A percentile compares a stretch with the other conserved stretches of the same genome.
Evolutionary conservation across 2,888 invertebrate species (phyloP).

Genomic region (Linnaemya vulpina): DNA sequence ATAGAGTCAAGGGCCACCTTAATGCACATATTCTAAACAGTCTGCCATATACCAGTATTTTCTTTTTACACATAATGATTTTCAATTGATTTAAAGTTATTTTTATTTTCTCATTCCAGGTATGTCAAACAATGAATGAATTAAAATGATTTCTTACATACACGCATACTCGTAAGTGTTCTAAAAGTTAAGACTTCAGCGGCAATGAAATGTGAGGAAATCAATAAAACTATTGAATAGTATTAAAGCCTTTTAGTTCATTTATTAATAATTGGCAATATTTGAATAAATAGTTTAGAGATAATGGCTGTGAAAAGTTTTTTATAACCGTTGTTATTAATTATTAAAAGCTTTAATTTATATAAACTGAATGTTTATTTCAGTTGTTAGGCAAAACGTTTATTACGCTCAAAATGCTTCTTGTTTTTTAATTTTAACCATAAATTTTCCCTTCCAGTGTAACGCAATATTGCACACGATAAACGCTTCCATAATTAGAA

Average conservation of each 20-base stretch:
- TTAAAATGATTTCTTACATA: background rate
- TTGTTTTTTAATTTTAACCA: conserved; percentile 2
- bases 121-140: background rate
- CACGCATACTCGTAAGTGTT: background rate
- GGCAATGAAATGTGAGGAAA: no score
- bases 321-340: background rate
- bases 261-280: no score
- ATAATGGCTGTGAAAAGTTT: no score
- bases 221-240: background rate
- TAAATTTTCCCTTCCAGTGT: background rate
- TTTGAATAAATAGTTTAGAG: no score
- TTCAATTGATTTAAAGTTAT: background rate
- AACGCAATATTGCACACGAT: background rate
- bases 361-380: background rate
- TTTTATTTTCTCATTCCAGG: background rate
- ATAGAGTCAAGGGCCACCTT: no score
- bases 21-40: no score
- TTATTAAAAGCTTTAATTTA: conserved; percentile 1
- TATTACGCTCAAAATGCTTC: background rate
- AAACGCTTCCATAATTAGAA: conserved; percentile 27
- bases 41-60: no score
- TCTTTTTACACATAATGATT: background rate
- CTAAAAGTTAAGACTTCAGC: background rate
- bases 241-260: no score
- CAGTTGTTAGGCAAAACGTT: background rate